phyloP scores from a whole-genome alignment of 2,888 invertebrate species.

The Heliconius erato region DNA sequence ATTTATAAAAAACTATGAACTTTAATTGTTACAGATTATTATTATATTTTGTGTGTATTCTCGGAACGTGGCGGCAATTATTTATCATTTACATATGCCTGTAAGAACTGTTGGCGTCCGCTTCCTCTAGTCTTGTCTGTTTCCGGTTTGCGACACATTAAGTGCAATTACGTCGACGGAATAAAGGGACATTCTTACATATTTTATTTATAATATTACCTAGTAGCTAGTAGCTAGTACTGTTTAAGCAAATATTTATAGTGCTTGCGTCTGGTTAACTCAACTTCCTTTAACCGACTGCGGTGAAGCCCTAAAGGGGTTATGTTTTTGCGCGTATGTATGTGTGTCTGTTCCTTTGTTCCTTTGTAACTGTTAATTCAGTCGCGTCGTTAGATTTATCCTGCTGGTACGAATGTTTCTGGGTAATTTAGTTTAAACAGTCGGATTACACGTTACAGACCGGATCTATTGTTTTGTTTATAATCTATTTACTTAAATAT shows the following conservation, averaged over 20 bases:
- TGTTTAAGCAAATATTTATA: not conserved
- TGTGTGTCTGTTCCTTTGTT: too few relatives aligned
- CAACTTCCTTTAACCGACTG: not conserved
- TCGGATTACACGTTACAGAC: too few relatives aligned
- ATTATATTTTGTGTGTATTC: conserved; percentile 44
- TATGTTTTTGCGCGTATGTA: too few relatives aligned
- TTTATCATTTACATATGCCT: conserved; percentile 53
- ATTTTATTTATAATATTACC: conserved; percentile 10
- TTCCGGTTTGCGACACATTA: conserved; percentile 53
- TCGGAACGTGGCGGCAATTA: conserved; percentile 43
- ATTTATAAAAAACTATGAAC: too few relatives aligned
- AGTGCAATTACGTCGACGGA: conserved; percentile 42
- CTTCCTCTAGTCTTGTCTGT: conserved; percentile 53
- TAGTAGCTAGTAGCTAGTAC: not conserved
- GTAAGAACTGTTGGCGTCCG: conserved; percentile 56
- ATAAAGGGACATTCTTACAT: conserved; percentile 40
- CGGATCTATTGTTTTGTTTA: too few relatives aligned
- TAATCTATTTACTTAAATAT: too few relatives aligned
- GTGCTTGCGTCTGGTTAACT: not conserved
- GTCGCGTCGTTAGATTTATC: too few relatives aligned
- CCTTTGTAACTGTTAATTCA: too few relatives aligned
- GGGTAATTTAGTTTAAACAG: too few relatives aligned
- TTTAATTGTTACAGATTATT: not conserved
- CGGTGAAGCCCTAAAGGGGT: too few relatives aligned
- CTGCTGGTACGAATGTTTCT: too few relatives aligned